Base-by-base conservation (phyloP, 2,113 vertebrate species). In the Ictidomys tridecemlineatus region DNA sequence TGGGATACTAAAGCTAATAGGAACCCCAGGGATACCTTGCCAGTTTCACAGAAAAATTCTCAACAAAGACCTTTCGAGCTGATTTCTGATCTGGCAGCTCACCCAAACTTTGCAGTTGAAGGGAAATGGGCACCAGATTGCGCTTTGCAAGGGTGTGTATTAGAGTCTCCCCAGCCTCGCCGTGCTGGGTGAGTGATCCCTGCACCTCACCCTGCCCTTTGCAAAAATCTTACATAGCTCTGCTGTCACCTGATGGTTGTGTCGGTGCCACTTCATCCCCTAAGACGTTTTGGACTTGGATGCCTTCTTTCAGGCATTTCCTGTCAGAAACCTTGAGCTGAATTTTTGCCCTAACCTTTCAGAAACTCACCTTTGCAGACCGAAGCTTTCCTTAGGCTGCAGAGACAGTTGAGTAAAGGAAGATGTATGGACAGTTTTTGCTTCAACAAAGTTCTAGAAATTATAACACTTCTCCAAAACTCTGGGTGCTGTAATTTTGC, bases 161-260 rank as follows among this genome's bases (percentile, higher is more conserved):
- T 8, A 32, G 0, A 42, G 0, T 51, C 30, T 14, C 32, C 2
- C 1, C 3, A 0, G 0, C 2, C 61, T 16, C 2, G 34, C 16
- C 37, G 13, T 67, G 5, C 28, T 30, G 4, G 24, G 18, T 5
- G 4, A 56, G 10, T 8, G 34, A 72, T 32, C 26, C 84, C 80
- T 53, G 17, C 13, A 3, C 34, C 20, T 58, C 20, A 39, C 0
- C 26, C 14, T 45, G 4, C 11, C 22, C 32, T 34, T 1, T 13
- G 30, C 7, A 28, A 45, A 74, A 26, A 79, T 20, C 42, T 14
- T 58, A 4, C 8, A n/a, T 1, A 2, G 32, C n/a, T 14, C 48
- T 74, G 42, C 28, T 80, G 30, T 56, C 42, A 56, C 51, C 24
- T 63, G 14, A 34, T 34, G 58, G 67, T 22, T 51, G 7, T 7